Conservation (phyloP, 2,113 vertebrate genomes). For the Asarcornis scutulata region DNA sequence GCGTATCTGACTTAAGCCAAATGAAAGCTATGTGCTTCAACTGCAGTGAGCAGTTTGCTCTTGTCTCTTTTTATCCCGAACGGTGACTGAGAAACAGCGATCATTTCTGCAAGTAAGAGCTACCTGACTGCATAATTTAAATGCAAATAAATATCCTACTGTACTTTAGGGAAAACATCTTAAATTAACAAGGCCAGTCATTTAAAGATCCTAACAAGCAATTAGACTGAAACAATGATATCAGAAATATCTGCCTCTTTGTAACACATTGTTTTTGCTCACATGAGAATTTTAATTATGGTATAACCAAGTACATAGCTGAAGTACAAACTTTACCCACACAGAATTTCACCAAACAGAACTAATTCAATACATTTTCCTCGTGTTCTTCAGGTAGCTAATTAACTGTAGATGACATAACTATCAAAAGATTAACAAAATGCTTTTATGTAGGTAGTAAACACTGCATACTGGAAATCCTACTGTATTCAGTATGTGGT, state of each 20-base stretch:
- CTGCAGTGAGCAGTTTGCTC: background rate
- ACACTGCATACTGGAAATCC: background rate
- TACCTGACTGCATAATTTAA: background rate
- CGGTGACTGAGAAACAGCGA: background rate
- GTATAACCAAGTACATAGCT: background rate
- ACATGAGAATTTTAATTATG: slow-evolving; percentile 56
- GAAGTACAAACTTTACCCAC: background rate
- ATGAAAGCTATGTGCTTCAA: background rate
- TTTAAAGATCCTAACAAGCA: slow-evolving; percentile 50
- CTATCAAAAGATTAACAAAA: background rate
- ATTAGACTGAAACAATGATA: slow-evolving; percentile 60
- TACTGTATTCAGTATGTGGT: background rate
- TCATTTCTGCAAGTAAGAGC: background rate
- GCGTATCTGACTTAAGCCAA: background rate
- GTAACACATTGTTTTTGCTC: background rate
- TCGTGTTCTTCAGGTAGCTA: background rate
- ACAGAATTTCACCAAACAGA: background rate
- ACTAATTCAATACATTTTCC: slow-evolving; percentile 8
- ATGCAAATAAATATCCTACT: slow-evolving; percentile 29
- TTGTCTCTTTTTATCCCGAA: background rate
- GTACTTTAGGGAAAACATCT: slow-evolving; percentile 27
- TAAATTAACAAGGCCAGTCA: slow-evolving; percentile 37
- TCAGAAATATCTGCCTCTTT: slow-evolving; percentile 8
- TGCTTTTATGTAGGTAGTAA: background rate
- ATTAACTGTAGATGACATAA: background rate